Evolutionary conservation across 2,113 vertebrate genomes (phyloP), one percentile per base, ranked within the genome.

Genomic region (Hiodon tergisus): DNA sequence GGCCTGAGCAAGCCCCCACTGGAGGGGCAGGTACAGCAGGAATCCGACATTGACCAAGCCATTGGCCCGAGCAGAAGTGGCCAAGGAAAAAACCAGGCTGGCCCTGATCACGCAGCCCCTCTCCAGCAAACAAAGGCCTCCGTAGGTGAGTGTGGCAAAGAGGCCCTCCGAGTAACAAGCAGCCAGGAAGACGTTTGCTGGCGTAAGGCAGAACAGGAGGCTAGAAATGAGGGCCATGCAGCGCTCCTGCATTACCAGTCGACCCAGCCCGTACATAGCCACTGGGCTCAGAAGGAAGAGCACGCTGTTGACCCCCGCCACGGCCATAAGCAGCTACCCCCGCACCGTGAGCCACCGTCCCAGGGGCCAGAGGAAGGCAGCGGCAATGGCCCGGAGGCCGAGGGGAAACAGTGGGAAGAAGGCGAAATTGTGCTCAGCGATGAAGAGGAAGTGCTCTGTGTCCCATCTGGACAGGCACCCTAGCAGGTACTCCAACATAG

Each of bases 361-460:
- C 67, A 94, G 74, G 7, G 95, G 94, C 86, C 89, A 88, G 67
- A 95, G 87, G 5, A 82, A 11, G 0, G 84, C 83, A 66, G 83
- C 81, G 0, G 93, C 89, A 69, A 89, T 55, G 0, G 85, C 87
- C 0, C 89, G 83, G 11, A 98, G 75, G 65, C 88, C 7, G 2
- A 96, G 77, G 0, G 97, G 97, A 77, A 93, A 93, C 3, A 97
- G 89, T 0, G 97, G 97, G 81, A 98, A 93, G 85, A 99, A 99
- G 72, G 97, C 97, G 61, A 94, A 95, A 88, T 89, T 98, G 89
- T 98, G 97, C 79, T 99, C 97, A 4, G 97, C 96, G n/a, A 98
- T 94, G 86, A 98, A 96, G 53, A 99, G 89, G 86, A 95, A 99
- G 77, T 99, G 96, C 77, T 96, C 95, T 0, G 95, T 95, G 0